Evolutionary conservation across 2,888 invertebrate species (phyloP).

Genomic region (Lapara coniferarum): DNA sequence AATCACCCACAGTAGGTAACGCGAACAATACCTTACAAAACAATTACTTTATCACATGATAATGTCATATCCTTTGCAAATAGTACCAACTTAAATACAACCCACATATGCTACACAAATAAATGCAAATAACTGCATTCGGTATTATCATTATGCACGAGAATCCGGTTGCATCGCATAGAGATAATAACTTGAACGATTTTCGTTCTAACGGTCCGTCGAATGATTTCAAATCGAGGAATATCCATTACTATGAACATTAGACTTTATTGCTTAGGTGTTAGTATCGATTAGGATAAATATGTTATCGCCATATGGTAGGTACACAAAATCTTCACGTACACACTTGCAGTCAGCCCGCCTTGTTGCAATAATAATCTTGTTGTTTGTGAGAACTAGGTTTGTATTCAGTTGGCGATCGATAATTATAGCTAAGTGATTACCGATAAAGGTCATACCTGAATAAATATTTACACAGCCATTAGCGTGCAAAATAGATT

Average conservation of each 20-base stretch:
- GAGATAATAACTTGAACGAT: constrained; percentile 49
- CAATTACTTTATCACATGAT: constrained; percentile 10
- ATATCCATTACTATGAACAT: constrained; percentile 32
- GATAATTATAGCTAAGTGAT: constrained; percentile 36
- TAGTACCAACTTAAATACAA: constrained; percentile 7
- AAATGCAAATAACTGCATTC: constrained; percentile 15
- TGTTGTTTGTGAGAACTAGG: constrained; percentile 47
- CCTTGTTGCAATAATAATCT: constrained; percentile 48
- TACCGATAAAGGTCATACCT: constrained; percentile 41
- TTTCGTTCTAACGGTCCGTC: constrained; percentile 56
- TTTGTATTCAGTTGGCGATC: constrained; percentile 45
- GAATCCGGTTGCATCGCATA: constrained; percentile 43
- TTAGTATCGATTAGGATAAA: constrained; percentile 38
- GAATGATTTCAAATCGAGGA: constrained; percentile 34
- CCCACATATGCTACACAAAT: constrained; percentile 16
- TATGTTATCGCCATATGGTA: constrained; percentile 9
- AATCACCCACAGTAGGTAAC: constrained; percentile 6
- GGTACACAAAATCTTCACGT: constrained; percentile 15
- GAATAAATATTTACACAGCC: constrained; percentile 51
- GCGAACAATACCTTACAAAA: background rate
- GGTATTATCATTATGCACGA: constrained; percentile 35
- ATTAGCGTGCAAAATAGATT: constrained; percentile 41
- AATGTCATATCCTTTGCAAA: constrained; percentile 17
- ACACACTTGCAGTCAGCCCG: constrained; percentile 25
- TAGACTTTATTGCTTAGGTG: constrained; percentile 38